Conservation (phyloP, 2,888 invertebrate species). For the Rhogogaster chlorosoma region DNA sequence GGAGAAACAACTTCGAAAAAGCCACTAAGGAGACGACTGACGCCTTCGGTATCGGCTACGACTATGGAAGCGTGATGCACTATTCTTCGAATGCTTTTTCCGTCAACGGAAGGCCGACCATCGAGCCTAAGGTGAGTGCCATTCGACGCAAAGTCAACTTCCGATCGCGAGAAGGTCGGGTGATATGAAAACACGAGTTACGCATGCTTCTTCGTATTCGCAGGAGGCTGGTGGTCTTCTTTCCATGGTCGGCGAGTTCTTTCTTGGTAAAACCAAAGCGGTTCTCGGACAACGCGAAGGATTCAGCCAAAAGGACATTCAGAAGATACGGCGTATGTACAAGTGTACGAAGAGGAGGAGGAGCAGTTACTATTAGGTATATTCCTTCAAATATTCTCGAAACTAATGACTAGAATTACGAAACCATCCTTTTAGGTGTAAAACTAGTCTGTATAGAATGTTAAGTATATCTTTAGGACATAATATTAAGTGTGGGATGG, state of each 20-base stretch:
- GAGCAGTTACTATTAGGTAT: slow-evolving; percentile 51
- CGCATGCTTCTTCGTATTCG: slow-evolving; percentile 36
- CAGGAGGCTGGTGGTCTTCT: slow-evolving; percentile 62
- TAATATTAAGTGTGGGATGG: not conserved
- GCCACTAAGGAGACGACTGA: slow-evolving; percentile 80
- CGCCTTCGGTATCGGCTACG: slow-evolving; percentile 87
- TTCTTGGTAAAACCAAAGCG: slow-evolving; percentile 60
- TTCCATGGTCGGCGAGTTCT: slow-evolving; percentile 63
- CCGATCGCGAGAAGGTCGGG: slow-evolving; percentile 41
- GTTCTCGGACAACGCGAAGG: slow-evolving; percentile 87
- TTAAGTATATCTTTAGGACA: not conserved
- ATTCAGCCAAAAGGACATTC: slow-evolving; percentile 86
- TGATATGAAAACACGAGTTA: not conserved
- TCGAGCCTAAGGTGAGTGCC: slow-evolving; percentile 83
- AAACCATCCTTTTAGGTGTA: not conserved
- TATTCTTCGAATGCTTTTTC: slow-evolving; percentile 90
- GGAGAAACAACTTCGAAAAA: slow-evolving; percentile 86
- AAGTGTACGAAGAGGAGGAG: slow-evolving; percentile 78
- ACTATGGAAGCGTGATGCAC: slow-evolving; percentile 92
- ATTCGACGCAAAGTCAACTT: not conserved
- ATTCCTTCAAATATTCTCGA: not conserved
- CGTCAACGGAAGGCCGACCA: slow-evolving; percentile 85
- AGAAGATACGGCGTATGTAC: slow-evolving; percentile 89
- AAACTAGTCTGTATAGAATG: slow-evolving; percentile 27
- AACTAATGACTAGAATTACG: not conserved